Base-by-base conservation (phyloP, 1,140 invertebrate genomes). In the Bombus waltoni region DNA sequence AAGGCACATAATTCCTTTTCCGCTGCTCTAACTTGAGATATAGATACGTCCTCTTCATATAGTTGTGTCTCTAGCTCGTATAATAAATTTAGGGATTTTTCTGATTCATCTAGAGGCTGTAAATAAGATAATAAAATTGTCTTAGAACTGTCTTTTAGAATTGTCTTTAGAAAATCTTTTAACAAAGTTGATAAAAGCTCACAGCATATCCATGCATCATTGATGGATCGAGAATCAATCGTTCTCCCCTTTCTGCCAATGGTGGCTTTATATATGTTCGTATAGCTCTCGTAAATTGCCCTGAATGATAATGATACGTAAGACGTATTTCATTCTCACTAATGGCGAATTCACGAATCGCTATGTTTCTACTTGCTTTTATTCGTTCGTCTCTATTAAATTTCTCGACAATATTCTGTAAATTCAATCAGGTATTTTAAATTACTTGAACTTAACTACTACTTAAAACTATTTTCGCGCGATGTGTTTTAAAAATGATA, bases 241-340 rank as follows among this genome's bases (percentile, higher is more conserved):
- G 95, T 25, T 97, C 96, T 3, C 97, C 97, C 80, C 96, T 96
- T 87, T 97, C 97, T 1, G 96, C 95, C 38, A 96, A 93, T 8
- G 96, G 95, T 0, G 97, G 97, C 89, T 97, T 97, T 1, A 96
- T 94, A 85, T 97, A 97, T 59, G 94, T 96, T 68, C 97, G 95
- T 0, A 95, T 97, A 3, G 96, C 96, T 77, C 97, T 96, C 0
- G 97, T 97, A 2, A 97, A 95, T 83, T 96, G 96, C n/a, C 96
- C 96, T 77, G 96, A 95, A 0, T 95, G 96, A 85, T 97, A 97
- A 92, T 98, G 97, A 92, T 96, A 97, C 77, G 97, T 95, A 0
- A 98, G 83, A 35, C 95, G 93, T 84, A 98, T 97, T 88, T 97
- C 96, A 59, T 96, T 96, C 0, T 96, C 96, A 44, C 94, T 91